Evolutionary conservation across 2,797 vertebrate species (phyloP), one percentile per base, ranked within the genome.

Genomic region (Thaleichthys pacificus): DNA sequence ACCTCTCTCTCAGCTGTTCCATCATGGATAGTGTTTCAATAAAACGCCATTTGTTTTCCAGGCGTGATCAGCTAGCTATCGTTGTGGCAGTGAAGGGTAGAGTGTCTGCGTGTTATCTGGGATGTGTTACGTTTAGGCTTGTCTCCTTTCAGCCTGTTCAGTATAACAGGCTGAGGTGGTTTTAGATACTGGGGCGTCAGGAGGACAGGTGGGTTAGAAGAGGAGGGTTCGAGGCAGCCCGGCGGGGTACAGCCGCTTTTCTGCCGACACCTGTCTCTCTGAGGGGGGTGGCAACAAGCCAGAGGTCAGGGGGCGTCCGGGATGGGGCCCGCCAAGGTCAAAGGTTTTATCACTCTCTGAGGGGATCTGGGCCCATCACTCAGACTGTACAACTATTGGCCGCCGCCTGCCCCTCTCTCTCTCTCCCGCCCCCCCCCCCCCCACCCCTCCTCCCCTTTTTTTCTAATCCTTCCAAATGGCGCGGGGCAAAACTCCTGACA

Each of bases 381-480:
- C 91, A 91, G 70, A 80, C 78, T 82, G 83, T 32, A 81, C 86
- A 82, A 85, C 82, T 79, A 12, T 19, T 42, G 38, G 38, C 68
- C 80, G 11, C n/a, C 22, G 19, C 62, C 32, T 30, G 19, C 38
- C 65, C 38, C 26, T 38, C 28, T 22, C 47, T 49, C 77, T 80
- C 64, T 80, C 83, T 88, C 72, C 72, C 28, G 24, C 35, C 24
- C 24, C 24, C 2, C 24, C 51, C 61, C 71, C 70, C 84, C 81
- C 64, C n/a, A 28, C 51, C 68, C 54, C 49, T 70, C 77, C 83
- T 85, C 86, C 80, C 84, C 75, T 24, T 82, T 85, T 91, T 89
- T 89, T 90, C 84, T 93, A 94, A 94, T 93, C 92, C 92, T 88
- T 94, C 92, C 91, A 93, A 94, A 94, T 92, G 92, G 92, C 91